Base-by-base conservation (phyloP, 2,113 vertebrate species). In the Chroicocephalus ridibundus region DNA sequence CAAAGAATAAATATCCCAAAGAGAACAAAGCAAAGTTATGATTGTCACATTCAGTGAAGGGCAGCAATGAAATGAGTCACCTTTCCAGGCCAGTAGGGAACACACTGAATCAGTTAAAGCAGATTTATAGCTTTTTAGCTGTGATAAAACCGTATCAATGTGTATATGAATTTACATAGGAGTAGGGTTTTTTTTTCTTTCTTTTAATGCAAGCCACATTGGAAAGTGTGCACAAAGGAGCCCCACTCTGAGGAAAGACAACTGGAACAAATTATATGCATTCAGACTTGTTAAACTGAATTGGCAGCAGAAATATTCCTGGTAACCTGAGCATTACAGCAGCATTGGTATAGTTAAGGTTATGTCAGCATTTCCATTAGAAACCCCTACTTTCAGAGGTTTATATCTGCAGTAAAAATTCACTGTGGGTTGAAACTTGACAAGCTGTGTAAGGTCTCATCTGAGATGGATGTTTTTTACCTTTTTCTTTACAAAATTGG, bases 211-310 rank as follows among this genome's bases (percentile, higher is more conserved):
- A 94, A 98, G 96, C 97, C 98, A 98, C 91, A 98, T 98, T 98
- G 96, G 58, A 68, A 31, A 86, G 90, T 92, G 95, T 94, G 92
- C 94, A 88, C 71, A 46, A 97, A 93, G 93, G 92, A 94, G 86
- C 94, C 96, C 88, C 96, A 94, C 95, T 96, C 83, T 25, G 46
- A 90, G 15, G 82, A 96, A 88, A 95, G 96, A 96, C 97, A 95
- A 98, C 98, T 98, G 98, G 98, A 98, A 98, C 93, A 92, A 98
- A 98, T 98, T 98, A 98, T 90, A 86, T 93, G 91, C 96, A 77
- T 97, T 98, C 97, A 97, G 97, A 97, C 97, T 98, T 97, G 96
- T 98, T 98, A 98, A 98, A 98, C 13, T 80, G 96, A 97, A 90
- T 97, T 98, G 97, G 97, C 98, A 98, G 96, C 95, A 97, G 94